Evolutionary conservation across 2,113 vertebrate genomes (phyloP), one percentile per base, ranked within the genome.

Genomic region (Actenoides lindsayi): DNA sequence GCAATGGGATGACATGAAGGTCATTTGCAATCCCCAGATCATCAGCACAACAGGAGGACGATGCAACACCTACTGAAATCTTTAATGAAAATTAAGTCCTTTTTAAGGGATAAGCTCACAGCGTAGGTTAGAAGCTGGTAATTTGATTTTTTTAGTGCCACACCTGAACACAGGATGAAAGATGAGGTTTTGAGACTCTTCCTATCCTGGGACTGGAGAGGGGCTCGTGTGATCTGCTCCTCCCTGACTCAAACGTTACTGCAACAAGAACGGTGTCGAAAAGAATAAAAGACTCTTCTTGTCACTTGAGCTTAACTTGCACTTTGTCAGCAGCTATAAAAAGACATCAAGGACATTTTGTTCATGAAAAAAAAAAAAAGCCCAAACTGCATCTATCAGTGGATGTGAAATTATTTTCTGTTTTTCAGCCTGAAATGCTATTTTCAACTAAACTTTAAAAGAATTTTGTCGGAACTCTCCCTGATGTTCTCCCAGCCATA

Each of bases 141-240:
- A 41, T 42, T 27, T 37, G 18, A 27, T 62, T 57, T 79, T 79
- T 83, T 79, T 62, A 23, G 8, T 73, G 30, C 14, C 24, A 44
- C 44, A 39, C 23, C 17, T 50, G 70, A 86, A 70, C 54, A 69
- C 20, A 46, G 54, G 31, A 48, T 15, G 21, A 28, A 79, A n/a
- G 33, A 39, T 2, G 7, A 64, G 2, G 2, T 85, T 83, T 73
- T 65, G 44, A 77, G 50, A 31, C 3, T 54, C 20, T 64, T 77
- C 11, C 10, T 69, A 4, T 39, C 13, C 56, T 73, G 16, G 20
- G 23, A 46, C 17, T 8, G 2, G 50, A 69, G 75, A 23, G 10
- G 13, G 19, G 23, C 10, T 39, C 0, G 0, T 31, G 44, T 86
- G 16, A 74, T 54, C 75, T 16, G 2, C n/a, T 77, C 6, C n/a